These are phyloP conservation scores for Aythya baeri DNA, from an alignment of 2,113 vertebrate species.

Conservation along the genomic window DNA sequence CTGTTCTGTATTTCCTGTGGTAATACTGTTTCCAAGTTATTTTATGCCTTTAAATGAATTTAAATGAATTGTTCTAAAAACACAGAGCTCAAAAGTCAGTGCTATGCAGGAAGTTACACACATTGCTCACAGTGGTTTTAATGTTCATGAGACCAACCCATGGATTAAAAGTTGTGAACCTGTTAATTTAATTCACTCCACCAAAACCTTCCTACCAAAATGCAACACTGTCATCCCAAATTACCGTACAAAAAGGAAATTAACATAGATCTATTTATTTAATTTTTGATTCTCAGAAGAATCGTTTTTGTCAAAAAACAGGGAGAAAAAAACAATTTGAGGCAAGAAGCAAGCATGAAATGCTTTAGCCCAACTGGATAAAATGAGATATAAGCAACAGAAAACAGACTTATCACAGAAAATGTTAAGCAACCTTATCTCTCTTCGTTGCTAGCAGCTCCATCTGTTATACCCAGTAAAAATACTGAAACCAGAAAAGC, in stretches of 20 bases:
- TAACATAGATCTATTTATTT: background rate
- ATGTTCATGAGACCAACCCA: background rate
- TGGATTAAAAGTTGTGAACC: background rate
- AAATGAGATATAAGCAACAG: constrained; percentile 42
- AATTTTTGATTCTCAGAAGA: background rate
- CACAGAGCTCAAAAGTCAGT: background rate
- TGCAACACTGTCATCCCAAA: background rate
- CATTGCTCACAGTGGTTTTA: background rate
- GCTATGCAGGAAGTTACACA: background rate
- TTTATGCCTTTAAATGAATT: background rate
- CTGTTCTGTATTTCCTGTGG: background rate
- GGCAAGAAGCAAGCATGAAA: constrained; percentile 50
- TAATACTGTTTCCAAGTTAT: background rate
- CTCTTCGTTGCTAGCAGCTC: constrained; percentile 40
- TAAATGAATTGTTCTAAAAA: background rate
- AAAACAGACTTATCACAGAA: constrained; percentile 40
- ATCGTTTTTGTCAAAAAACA: background rate
- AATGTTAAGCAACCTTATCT: constrained; percentile 59
- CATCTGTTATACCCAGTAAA: constrained; percentile 57
- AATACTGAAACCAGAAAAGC: constrained; percentile 51
- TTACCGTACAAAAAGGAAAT: background rate
- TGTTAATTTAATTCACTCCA: background rate
- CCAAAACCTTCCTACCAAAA: background rate
- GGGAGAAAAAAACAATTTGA: constrained; percentile 4
- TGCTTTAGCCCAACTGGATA: constrained; percentile 25